These are phyloP conservation scores for Sminthurinus aureus DNA, from an alignment of 2,888 invertebrate genomes.

Conservation along the genomic window DNA sequence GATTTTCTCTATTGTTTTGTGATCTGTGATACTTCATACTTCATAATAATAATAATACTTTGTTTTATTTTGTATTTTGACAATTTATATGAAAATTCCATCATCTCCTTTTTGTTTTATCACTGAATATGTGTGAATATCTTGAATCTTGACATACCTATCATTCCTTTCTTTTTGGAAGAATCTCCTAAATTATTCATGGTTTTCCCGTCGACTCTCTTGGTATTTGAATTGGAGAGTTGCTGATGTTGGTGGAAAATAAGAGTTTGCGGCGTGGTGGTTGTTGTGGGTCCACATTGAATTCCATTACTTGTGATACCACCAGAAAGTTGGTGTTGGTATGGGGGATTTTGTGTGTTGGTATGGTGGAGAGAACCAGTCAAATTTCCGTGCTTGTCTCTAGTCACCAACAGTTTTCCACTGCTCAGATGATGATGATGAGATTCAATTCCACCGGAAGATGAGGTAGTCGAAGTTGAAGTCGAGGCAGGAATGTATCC, in stretches of 20 bases:
- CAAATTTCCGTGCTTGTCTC: conserved; percentile 45
- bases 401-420: conserved; percentile 32
- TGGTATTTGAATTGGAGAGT: conserved; percentile 35
- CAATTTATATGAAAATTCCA: no score
- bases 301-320: conserved; percentile 33
- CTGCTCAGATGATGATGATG: conserved; percentile 21
- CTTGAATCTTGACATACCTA: conserved; percentile 45
- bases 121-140: no score
- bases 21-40: no score
- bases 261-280: conserved; percentile 25
- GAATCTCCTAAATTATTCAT: conserved; percentile 51
- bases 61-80: no score
- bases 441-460: conserved; percentile 23
- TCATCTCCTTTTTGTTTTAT: no score
- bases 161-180: conserved; percentile 55
- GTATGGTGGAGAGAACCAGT: conserved; percentile 37
- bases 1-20: no score
- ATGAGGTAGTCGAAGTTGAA: no score
- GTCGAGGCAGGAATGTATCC: conserved; percentile 15
- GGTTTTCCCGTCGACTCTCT: conserved; percentile 49
- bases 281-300: conserved; percentile 39
- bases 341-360: no score
- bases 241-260: conserved; percentile 14
- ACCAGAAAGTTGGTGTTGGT: background rate
- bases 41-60: no score